phyloP scores from a whole-genome alignment of 2,888 invertebrate species.

The Caenorhabditis sinica region DNA sequence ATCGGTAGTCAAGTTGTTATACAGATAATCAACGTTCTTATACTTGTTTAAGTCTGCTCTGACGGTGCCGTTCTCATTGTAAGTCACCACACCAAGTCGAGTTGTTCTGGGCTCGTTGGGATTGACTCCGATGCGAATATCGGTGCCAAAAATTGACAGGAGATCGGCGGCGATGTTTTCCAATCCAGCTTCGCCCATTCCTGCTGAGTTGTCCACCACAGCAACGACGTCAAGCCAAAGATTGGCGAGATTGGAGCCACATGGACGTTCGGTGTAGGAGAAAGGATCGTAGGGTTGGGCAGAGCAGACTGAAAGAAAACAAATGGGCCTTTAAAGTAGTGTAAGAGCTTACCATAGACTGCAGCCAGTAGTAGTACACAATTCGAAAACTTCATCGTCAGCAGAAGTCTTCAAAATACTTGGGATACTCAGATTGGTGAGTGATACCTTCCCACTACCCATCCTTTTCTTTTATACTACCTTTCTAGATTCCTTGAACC shows the following conservation, averaged over 20 bases:
- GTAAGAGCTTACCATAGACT: no score
- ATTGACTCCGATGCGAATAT: background rate
- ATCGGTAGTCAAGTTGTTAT: background rate
- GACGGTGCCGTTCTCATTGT: background rate
- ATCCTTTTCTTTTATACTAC: no score
- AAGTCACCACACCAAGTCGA: constrained; percentile 45
- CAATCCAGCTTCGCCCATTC: constrained; percentile 1
- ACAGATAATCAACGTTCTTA: background rate
- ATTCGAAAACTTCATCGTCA: background rate
- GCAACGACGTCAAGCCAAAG: constrained; percentile 13
- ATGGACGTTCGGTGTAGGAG: constrained; percentile 12
- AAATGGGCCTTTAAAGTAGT: no score
- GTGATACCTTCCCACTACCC: no score
- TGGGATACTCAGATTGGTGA: background rate
- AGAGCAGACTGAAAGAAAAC: background rate
- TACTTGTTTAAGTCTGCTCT: constrained; percentile 5
- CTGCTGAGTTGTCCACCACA: constrained; percentile 12
- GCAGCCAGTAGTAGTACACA: background rate
- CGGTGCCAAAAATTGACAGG: background rate
- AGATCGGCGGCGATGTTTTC: background rate
- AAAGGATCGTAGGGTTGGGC: background rate
- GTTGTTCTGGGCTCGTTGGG: constrained; percentile 7
- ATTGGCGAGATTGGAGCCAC: background rate
- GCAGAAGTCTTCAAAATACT: background rate
- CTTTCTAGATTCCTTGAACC: no score